These are phyloP conservation scores for Cromileptes altivelis DNA, from an alignment of 2,113 vertebrate genomes.

Conservation along the genomic window DNA sequence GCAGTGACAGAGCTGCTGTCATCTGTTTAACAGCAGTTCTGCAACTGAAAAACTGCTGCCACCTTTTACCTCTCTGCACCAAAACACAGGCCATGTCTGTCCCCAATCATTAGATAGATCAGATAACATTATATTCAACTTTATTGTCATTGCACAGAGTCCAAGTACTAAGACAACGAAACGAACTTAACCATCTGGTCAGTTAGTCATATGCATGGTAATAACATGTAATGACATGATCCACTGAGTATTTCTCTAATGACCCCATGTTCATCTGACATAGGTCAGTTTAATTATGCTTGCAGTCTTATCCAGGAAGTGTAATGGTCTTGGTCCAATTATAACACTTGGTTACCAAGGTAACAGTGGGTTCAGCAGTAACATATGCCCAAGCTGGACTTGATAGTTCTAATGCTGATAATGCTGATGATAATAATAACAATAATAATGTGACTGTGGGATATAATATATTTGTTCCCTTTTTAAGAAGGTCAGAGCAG, in stretches of 20 bases:
- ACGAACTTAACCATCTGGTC: background rate
- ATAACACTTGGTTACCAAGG: background rate
- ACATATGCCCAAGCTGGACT: background rate
- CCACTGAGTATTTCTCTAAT: background rate
- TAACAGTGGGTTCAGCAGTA: background rate
- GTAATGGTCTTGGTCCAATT: background rate
- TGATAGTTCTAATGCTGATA: background rate
- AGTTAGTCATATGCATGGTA: background rate
- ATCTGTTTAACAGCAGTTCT: constrained; percentile 19
- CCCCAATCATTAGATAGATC: background rate
- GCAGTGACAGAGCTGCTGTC: constrained; percentile 22
- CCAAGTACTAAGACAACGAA: background rate
- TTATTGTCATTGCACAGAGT: background rate
- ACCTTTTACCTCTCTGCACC: background rate
- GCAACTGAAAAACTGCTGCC: constrained; percentile 23
- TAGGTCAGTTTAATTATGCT: background rate
- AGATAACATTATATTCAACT: background rate
- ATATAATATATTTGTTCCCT: background rate
- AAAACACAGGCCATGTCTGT: constrained; percentile 6
- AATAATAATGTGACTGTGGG: background rate
- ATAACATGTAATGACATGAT: background rate
- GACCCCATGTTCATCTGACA: too few relatives aligned
- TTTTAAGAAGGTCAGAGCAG: background rate
- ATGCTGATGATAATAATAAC: background rate
- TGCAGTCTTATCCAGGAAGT: background rate